Conservation (phyloP, 2,113 vertebrate species). For the Phaethon lepturus region DNA sequence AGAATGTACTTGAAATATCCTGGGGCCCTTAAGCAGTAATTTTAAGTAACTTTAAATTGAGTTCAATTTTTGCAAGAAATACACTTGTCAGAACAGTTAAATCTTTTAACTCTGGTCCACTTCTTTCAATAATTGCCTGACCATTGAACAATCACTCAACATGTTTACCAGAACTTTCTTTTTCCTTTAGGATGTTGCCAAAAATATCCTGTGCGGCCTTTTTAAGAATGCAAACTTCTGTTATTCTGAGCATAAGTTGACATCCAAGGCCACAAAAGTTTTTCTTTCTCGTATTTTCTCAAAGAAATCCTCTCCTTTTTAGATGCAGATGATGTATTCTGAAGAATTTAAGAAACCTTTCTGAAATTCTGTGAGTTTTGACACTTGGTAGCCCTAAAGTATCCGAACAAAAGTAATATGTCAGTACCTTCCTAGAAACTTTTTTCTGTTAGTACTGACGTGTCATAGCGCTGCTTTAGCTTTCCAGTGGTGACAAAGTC, state of each 20-base stretch:
- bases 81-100: neutral
- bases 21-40: neutral
- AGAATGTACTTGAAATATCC: neutral
- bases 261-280: neutral
- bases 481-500: neutral
- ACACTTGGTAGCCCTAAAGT: neutral
- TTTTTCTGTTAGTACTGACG: neutral
- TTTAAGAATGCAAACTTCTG: neutral
- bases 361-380: neutral
- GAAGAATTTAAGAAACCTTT: neutral
- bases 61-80: neutral
- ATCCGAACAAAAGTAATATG: neutral
- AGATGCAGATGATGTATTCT: neutral
- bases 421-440: neutral
- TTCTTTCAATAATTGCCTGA: neutral
- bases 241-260: neutral
- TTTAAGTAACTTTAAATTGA: neutral
- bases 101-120: neutral
- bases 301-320: neutral
- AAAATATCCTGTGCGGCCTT: neutral
- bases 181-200: neutral
- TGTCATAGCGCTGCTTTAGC: neutral
- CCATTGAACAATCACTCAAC: neutral
- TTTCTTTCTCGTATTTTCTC: neutral
- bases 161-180: neutral